These are phyloP conservation scores for Ptychadena robeensis DNA, from an alignment of 2,797 vertebrate genomes.

Conservation along the genomic window DNA sequence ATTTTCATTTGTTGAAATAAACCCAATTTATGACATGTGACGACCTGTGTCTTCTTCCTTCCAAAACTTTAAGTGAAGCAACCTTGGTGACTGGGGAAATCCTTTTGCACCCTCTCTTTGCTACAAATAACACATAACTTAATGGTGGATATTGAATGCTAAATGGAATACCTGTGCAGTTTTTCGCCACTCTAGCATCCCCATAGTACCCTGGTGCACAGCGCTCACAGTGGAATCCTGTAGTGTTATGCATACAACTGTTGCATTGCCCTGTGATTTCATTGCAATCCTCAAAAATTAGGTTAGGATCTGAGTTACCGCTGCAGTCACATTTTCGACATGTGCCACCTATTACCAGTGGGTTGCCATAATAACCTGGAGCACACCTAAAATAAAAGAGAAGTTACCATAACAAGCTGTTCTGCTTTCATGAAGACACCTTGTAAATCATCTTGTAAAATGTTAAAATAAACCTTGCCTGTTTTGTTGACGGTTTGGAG, in stretches of 20 bases:
- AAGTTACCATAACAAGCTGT: conserved; percentile 26
- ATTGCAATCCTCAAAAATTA: conserved; percentile 94
- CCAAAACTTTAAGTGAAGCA: no score
- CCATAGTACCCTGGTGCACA: conserved; percentile 90
- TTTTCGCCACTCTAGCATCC: conserved; percentile 85
- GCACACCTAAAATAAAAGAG: conserved; percentile 83
- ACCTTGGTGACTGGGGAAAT: no score
- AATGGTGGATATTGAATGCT: no score
- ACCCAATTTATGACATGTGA: no score
- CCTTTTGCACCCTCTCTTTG: no score
- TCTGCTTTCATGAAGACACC: conserved; percentile 27
- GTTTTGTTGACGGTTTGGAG: not conserved
- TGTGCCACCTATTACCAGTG: conserved; percentile 81
- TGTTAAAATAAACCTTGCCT: conserved; percentile 3
- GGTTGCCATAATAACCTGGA: conserved; percentile 95
- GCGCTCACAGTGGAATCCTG: conserved; percentile 86
- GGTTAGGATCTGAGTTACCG: conserved; percentile 93
- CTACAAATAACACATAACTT: no score
- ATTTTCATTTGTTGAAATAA: no score
- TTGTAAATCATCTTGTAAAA: conserved; percentile 9
- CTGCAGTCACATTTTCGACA: conserved; percentile 94
- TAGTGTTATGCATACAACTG: conserved; percentile 88
- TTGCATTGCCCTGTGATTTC: conserved; percentile 90
- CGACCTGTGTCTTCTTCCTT: no score
- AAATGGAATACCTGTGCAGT: conserved; percentile 91